Evolutionary conservation across 2,888 invertebrate genomes (phyloP), one percentile per base, ranked within the genome.

Genomic region (Agrochola macilenta): DNA sequence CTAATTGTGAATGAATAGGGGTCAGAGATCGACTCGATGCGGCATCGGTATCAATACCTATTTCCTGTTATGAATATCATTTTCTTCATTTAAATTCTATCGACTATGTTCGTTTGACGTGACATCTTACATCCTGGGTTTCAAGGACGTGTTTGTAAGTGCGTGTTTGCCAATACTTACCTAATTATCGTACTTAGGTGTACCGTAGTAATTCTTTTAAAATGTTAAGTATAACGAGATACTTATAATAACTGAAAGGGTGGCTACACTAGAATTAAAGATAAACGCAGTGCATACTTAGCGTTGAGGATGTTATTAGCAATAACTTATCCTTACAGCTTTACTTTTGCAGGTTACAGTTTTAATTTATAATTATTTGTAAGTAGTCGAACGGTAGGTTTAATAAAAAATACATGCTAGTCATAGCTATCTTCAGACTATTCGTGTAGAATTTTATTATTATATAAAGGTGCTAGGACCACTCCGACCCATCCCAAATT

Each of bases 1-100:
- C 94, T 96, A 95, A 96, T 96, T 96, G 95, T 96, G 94, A 96
- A 96, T 96, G 95, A 95, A 95, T 94, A 90, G 89, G 93, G 96
- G 95, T 96, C 95, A 96, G 90, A 95, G 96, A 95, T 95, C 96
- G 93, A 91, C 91, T 90, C 89, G 91, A 89, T 89, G 87, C 88
- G 90, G 86, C 84, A 89, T 89, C 88, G 90, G 90, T 92, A 93
- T 91, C 90, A 90, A 92, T 92, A 93, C 92, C 90, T 92, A 94
- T 94, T 93, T 93, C 93, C 93, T 93, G 94, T 93, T 94, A 93
- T 92, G 93, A 93, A 93, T 92, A 92, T 90, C 89, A 91, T 92
- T 88, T 87, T 79, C 71, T 65, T 74, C 46, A 69, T 71, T 81
- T 65, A 76, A 57, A 83, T 81, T 75, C 77, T 79, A 78, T 81